Conservation (phyloP, 2,113 vertebrate genomes). For the Hemibagrus wyckioides region DNA sequence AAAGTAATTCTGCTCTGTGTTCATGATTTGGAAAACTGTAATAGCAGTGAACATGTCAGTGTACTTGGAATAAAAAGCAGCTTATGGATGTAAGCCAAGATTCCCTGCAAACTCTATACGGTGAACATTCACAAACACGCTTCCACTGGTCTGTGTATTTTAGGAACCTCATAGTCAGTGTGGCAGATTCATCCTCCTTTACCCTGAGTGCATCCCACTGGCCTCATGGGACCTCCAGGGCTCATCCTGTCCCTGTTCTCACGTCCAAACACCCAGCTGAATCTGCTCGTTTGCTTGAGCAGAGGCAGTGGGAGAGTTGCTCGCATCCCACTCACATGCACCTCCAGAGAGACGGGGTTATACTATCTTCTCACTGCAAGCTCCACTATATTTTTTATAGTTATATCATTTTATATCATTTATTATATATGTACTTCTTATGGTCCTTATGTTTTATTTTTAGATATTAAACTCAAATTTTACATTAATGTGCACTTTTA, state of each 20-base stretch:
- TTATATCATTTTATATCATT: too few relatives aligned
- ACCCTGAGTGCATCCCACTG: slow-evolving; percentile 12
- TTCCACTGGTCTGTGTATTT: slow-evolving; percentile 33
- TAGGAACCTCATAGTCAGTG: slow-evolving; percentile 35
- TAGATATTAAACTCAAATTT: not conserved
- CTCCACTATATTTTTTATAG: too few relatives aligned
- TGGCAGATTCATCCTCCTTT: slow-evolving; percentile 32
- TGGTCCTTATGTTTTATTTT: not conserved
- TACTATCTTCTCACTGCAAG: not conserved
- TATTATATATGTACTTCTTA: too few relatives aligned
- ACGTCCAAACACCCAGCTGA: slow-evolving; percentile 27
- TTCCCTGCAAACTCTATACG: slow-evolving; percentile 50
- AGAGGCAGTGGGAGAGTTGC: slow-evolving; percentile 48
- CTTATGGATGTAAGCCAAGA: slow-evolving; percentile 53
- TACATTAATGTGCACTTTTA: not conserved
- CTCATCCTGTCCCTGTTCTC: slow-evolving; percentile 50
- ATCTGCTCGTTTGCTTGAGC: slow-evolving; percentile 33
- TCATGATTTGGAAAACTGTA: slow-evolving; percentile 27
- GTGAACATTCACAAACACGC: slow-evolving; percentile 48
- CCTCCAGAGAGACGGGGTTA: slow-evolving; percentile 27
- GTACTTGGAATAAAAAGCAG: not conserved
- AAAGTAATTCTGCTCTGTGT: not conserved
- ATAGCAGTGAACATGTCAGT: slow-evolving; percentile 19
- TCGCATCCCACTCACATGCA: slow-evolving; percentile 44
- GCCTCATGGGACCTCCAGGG: slow-evolving; percentile 27